These are phyloP conservation scores for Pediacus dermestoides DNA, from an alignment of 2,888 invertebrate genomes.

Conservation along the genomic window DNA sequence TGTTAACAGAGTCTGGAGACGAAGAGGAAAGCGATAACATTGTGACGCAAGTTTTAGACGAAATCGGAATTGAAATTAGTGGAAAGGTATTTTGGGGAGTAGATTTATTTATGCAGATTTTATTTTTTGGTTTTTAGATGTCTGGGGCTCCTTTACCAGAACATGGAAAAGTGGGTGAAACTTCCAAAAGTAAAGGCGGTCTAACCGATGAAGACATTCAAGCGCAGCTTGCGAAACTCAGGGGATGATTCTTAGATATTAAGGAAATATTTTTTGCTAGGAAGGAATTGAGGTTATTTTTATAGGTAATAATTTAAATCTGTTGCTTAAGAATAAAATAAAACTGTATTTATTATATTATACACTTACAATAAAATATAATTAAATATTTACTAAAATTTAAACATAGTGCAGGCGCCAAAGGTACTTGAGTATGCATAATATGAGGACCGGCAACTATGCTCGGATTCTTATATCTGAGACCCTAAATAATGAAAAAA, in stretches of 20 bases:
- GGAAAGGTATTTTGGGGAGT: constrained; percentile 63
- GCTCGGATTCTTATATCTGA: too few species aligned
- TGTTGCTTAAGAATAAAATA: too few species aligned
- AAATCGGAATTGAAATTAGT: constrained; percentile 92
- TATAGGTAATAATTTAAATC: too few species aligned
- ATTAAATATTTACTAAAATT: too few species aligned
- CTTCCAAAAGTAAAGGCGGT: constrained; percentile 45
- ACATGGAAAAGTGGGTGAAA: constrained; percentile 56
- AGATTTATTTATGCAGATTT: constrained; percentile 6
- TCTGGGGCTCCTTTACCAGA: constrained; percentile 62
- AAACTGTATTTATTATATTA: too few species aligned
- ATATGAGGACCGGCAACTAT: too few species aligned
- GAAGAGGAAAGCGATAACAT: constrained; percentile 86
- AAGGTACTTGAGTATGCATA: too few species aligned
- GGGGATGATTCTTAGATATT: constrained; percentile 28
- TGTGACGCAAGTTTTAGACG: constrained; percentile 89
- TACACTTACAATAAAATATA: too few species aligned
- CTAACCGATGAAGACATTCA: constrained; percentile 68
- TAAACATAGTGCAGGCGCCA: too few species aligned
- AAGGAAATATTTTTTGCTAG: too few species aligned
- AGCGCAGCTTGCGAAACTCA: constrained; percentile 62
- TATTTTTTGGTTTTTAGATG: constrained; percentile 51
- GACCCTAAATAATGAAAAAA: too few species aligned
- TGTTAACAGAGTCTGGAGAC: constrained; percentile 84
- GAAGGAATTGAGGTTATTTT: too few species aligned